phyloP scores from a whole-genome alignment of 2,113 vertebrate genomes.

The Brachyhypopomus gauderio region DNA sequence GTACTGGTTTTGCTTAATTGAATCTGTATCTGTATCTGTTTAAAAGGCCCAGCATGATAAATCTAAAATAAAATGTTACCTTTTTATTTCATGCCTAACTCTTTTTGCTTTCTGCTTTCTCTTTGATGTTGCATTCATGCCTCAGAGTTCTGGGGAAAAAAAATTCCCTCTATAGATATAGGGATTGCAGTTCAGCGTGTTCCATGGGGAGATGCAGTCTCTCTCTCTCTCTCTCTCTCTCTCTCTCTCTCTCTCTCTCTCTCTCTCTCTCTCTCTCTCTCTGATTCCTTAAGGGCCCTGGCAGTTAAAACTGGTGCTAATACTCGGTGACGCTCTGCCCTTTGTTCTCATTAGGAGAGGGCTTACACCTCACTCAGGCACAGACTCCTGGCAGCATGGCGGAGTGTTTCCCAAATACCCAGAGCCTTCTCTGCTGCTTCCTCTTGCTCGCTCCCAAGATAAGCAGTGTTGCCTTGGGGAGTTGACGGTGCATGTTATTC shows the following conservation, averaged over 20 bases:
- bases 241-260: neutral
- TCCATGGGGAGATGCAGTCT: neutral
- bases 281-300: neutral
- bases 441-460: neutral
- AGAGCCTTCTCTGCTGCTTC: neutral
- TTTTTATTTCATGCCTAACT: no score
- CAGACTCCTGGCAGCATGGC: neutral
- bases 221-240: neutral
- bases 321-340: conserved; percentile 36
- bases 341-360: conserved; percentile 42
- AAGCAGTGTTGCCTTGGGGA: conserved; percentile 32
- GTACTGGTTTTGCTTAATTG: neutral
- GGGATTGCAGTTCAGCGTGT: conserved; percentile 8
- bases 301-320: conserved; percentile 28
- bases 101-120: no score
- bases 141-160: neutral
- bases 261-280: neutral
- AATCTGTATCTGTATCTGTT: neutral
- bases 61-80: no score
- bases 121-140: neutral
- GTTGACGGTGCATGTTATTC: conserved; percentile 16
- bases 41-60: no score
- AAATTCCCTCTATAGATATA: neutral
- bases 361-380: conserved; percentile 14
- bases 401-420: neutral